Evolutionary conservation across 2,797 vertebrate genomes (phyloP).

Genomic region (Smutsia gigantea): DNA sequence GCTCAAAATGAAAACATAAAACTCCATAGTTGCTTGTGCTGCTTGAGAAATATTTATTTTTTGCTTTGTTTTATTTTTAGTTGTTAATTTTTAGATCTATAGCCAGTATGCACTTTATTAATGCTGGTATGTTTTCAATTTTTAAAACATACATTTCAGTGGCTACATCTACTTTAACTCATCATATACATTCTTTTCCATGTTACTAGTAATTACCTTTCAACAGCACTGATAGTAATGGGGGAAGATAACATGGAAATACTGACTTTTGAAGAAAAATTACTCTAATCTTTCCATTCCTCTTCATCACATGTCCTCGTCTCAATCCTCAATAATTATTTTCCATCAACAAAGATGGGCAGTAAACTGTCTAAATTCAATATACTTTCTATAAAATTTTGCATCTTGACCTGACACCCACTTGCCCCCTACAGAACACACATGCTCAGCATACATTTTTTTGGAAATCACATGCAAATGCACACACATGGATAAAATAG

Average conservation of each 20-base stretch:
- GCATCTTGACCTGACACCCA: neutral
- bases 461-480: neutral
- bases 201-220: neutral
- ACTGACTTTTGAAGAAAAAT: neutral
- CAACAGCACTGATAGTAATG: neutral
- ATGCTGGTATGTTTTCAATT: neutral
- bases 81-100: neutral
- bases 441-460: neutral
- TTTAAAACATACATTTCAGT: neutral
- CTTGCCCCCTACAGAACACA: neutral
- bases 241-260: neutral
- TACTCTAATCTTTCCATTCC: neutral
- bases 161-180: neutral
- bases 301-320: neutral
- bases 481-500: neutral
- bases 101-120: neutral
- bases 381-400: conserved; percentile 7
- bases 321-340: neutral
- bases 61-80: neutral
- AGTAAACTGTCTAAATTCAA: neutral
- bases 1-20: neutral
- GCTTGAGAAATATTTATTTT: neutral
- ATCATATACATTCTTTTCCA: neutral
- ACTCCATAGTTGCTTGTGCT: neutral
- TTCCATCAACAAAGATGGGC: neutral